Conservation (phyloP, 2,888 invertebrate genomes). For the Argynnis bischoffii region DNA sequence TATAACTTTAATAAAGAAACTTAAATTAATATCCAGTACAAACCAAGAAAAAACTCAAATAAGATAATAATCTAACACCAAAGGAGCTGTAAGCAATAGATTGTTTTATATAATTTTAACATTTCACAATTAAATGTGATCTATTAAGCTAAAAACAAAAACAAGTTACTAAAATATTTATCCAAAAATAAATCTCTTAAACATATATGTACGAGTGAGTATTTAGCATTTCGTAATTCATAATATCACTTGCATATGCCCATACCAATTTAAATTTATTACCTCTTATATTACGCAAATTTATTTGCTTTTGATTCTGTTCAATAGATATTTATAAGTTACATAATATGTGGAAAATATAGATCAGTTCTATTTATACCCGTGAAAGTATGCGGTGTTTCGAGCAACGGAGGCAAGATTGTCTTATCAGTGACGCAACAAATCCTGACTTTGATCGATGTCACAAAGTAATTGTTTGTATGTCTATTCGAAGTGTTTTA, state of each 20-base stretch:
- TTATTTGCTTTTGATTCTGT: conserved; percentile 29
- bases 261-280: conserved; percentile 34
- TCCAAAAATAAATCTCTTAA: conserved; percentile 20
- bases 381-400: conserved; percentile 28
- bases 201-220: conserved; percentile 10
- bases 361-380: conserved; percentile 30
- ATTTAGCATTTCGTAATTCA: conserved; percentile 31
- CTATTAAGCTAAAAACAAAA: conserved; percentile 10
- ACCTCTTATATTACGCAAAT: conserved; percentile 30
- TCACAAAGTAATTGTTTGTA: conserved; percentile 34
- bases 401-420: conserved; percentile 18
- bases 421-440: conserved; percentile 31
- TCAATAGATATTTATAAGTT: conserved; percentile 29
- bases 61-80: neutral
- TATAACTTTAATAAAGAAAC: too few species aligned
- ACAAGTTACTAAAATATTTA: conserved; percentile 23
- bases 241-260: conserved; percentile 31
- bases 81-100: conserved; percentile 5
- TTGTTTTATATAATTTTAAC: neutral
- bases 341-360: conserved; percentile 31
- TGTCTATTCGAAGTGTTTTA: conserved; percentile 22
- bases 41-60: neutral
- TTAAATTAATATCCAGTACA: neutral
- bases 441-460: conserved; percentile 39
- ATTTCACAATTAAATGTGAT: conserved; percentile 3